phyloP scores from a whole-genome alignment of 2,113 vertebrate genomes.

The Actenoides lindsayi region DNA sequence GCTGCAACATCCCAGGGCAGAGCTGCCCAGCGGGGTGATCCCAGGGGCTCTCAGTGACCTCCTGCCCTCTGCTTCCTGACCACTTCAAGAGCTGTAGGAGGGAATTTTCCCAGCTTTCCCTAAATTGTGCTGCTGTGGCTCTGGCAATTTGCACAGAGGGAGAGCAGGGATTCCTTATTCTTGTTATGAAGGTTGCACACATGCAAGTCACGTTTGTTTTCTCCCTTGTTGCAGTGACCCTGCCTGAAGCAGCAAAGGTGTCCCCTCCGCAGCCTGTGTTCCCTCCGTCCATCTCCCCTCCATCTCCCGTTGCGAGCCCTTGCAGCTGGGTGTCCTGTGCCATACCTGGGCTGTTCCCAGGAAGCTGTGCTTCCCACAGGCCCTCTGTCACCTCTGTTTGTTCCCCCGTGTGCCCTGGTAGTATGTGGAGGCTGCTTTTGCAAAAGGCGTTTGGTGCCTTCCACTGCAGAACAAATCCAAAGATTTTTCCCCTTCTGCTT shows the following conservation, averaged over 20 bases:
- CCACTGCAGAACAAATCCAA: not conserved
- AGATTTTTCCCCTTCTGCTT: not conserved
- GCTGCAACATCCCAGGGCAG: not conserved
- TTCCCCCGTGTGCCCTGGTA: not conserved
- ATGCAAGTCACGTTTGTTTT: not conserved
- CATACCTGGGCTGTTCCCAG: not conserved
- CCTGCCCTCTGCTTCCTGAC: not conserved
- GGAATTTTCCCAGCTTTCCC: not conserved
- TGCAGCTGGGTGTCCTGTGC: not conserved
- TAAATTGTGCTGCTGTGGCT: not conserved
- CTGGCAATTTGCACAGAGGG: not conserved
- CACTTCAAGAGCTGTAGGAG: not conserved
- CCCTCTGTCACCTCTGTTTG: not conserved
- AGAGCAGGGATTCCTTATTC: not conserved
- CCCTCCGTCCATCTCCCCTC: not conserved
- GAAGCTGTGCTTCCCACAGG: not conserved
- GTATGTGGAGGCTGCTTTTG: not conserved
- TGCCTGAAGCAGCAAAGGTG: not conserved
- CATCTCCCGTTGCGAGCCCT: accelerated
- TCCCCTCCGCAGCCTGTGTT: not conserved
- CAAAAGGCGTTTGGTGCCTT: not conserved
- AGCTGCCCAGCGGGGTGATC: not conserved
- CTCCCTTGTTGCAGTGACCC: not conserved
- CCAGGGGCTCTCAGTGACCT: accelerated
- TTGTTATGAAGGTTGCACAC: accelerated